phyloP scores from a whole-genome alignment of 2,888 invertebrate genomes.

The Agrypnus murinus region DNA sequence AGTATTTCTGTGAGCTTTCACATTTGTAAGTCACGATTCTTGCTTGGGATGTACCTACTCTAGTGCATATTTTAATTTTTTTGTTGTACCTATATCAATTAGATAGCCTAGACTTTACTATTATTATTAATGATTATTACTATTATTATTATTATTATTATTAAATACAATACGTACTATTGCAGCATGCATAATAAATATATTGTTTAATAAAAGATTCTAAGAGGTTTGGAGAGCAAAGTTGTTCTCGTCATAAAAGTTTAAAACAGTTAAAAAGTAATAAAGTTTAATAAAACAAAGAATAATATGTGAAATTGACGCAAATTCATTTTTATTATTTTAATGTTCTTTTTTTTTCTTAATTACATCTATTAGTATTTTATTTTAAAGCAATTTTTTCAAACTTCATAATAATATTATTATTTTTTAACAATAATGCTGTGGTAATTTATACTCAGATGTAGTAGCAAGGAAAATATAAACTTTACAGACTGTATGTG shows the following conservation, averaged over 20 bases:
- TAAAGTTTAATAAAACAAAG: slow-evolving; percentile 38
- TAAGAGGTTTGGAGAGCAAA: slow-evolving; percentile 40
- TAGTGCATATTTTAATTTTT: slow-evolving; percentile 28
- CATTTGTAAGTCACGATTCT: slow-evolving; percentile 23
- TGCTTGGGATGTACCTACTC: slow-evolving; percentile 21
- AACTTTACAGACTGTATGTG: slow-evolving; percentile 27
- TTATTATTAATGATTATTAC: slow-evolving; percentile 35
- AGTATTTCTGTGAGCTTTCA: slow-evolving; percentile 21
- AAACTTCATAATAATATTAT: slow-evolving; percentile 11
- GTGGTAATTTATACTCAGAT: slow-evolving; percentile 29
- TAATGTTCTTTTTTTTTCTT: background rate
- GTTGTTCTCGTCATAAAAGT: slow-evolving; percentile 41
- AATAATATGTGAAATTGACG: slow-evolving; percentile 25
- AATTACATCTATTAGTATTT: background rate
- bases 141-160: slow-evolving; percentile 31
- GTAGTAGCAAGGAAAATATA: slow-evolving; percentile 29
- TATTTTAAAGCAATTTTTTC: slow-evolving; percentile 5
- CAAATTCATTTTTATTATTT: slow-evolving; percentile 23
- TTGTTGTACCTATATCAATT: slow-evolving; percentile 33
- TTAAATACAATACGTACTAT: slow-evolving; percentile 36
- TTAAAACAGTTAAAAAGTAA: slow-evolving; percentile 36
- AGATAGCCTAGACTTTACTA: slow-evolving; percentile 33
- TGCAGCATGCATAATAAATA: slow-evolving; percentile 25
- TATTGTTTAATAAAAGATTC: slow-evolving; percentile 32
- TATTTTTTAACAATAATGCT: slow-evolving; percentile 15